A percentile compares a stretch with the other conserved stretches of the same genome.
These are phyloP conservation scores for Athalia rosae DNA, from an alignment of 2,888 invertebrate genomes.

Conservation along the genomic window DNA sequence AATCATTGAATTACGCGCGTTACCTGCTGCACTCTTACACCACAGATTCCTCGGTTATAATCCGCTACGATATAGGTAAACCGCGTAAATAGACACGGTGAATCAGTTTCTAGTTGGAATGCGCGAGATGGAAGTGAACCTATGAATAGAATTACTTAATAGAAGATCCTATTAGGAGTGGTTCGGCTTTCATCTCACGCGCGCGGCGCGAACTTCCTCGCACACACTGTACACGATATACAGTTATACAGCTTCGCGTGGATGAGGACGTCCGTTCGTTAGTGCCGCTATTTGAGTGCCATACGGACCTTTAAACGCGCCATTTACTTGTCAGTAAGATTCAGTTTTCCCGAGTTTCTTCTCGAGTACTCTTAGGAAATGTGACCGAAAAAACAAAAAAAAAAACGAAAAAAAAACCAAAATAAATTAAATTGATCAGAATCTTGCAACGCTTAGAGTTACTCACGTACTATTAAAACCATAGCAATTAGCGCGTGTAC, in stretches of 20 bases:
- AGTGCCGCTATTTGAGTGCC: conserved; percentile 1
- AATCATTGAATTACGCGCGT: too few species aligned
- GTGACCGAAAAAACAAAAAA: neutral
- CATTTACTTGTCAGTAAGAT: conserved; percentile 36
- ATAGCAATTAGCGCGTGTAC: conserved; percentile 18
- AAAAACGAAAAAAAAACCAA: conserved; percentile 13
- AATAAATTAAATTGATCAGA: neutral
- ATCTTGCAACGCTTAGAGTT: too few species aligned
- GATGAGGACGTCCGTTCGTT: conserved; percentile 37
- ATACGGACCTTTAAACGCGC: conserved; percentile 6
- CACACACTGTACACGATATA: neutral
- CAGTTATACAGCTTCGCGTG: neutral
- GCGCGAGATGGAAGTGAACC: conserved; percentile 19
- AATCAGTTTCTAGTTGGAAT: conserved; percentile 8
- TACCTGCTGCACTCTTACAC: too few species aligned
- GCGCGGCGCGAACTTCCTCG: neutral
- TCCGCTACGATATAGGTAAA: neutral
- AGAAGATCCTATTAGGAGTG: conserved; percentile 16
- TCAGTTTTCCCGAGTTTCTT: conserved; percentile 11
- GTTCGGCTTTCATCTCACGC: conserved; percentile 23
- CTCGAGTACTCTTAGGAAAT: conserved; percentile 1
- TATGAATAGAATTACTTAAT: conserved; percentile 11
- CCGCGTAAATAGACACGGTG: neutral
- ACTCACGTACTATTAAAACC: neutral
- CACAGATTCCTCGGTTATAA: too few species aligned